Evolutionary conservation across 2,113 vertebrate species (phyloP).

Genomic region (Pteronura brasiliensis): DNA sequence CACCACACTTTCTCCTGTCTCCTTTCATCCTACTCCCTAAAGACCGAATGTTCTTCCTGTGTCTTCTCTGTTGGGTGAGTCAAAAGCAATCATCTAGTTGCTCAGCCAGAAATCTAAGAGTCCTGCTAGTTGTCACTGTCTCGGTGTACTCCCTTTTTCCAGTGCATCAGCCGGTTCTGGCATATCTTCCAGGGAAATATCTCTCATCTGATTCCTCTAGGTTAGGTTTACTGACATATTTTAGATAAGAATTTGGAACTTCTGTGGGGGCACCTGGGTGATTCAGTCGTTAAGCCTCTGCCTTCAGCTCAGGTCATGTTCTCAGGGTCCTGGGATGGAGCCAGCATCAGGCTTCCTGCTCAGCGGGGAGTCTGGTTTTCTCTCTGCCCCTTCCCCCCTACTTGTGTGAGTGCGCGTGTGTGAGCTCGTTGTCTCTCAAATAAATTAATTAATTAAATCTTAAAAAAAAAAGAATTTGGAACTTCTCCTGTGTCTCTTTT

Average conservation of each 20-base stretch:
- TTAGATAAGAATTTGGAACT: not conserved
- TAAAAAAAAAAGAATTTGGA: not conserved
- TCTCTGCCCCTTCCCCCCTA: not conserved
- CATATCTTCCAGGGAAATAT: not conserved
- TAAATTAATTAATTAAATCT: not conserved
- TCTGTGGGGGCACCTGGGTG: not conserved
- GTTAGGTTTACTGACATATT: not conserved
- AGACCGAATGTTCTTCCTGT: not conserved
- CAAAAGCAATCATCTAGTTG: not conserved
- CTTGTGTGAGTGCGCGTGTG: too few species aligned
- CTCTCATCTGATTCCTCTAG: not conserved
- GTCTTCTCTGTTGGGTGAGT: not conserved
- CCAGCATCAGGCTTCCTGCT: not conserved
- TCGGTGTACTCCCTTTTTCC: not conserved
- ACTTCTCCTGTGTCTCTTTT: not conserved
- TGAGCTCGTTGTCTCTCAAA: not conserved
- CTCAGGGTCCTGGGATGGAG: not conserved
- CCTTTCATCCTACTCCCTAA: not conserved
- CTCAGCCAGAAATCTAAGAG: not conserved
- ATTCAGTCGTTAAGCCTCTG: not conserved
- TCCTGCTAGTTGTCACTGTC: not conserved
- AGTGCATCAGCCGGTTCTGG: not conserved
- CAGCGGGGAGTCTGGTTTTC: not conserved
- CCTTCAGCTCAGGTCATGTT: not conserved
- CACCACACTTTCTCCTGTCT: not conserved